These are phyloP conservation scores for Amiota minor DNA, from an alignment of 2,888 invertebrate genomes.

Conservation along the genomic window DNA sequence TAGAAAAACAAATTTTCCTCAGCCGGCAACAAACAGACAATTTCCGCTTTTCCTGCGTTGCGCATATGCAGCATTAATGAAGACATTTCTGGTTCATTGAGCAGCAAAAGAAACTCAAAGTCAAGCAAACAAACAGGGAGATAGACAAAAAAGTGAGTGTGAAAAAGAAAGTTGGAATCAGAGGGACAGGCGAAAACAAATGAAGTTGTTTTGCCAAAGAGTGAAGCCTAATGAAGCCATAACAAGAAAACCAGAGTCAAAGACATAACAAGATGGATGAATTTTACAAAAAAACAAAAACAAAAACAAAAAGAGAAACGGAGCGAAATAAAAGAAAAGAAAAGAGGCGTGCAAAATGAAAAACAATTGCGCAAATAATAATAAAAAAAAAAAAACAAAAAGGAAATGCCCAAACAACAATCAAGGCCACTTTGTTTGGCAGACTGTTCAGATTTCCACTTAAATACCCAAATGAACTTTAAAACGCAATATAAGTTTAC, in stretches of 20 bases:
- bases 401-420: neutral
- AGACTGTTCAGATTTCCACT: conserved; percentile 7
- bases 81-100: conserved; percentile 64
- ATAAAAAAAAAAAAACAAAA: neutral
- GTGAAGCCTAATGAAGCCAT: conserved; percentile 53
- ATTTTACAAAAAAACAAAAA: neutral
- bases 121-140: neutral
- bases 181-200: conserved; percentile 36
- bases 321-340: neutral
- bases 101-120: conserved; percentile 41
- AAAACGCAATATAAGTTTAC: conserved; percentile 5
- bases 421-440: neutral
- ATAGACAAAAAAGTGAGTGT: neutral
- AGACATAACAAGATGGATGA: conserved; percentile 34
- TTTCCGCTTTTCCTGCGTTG: conserved; percentile 46
- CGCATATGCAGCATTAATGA: conserved; percentile 63
- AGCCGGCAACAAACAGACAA: conserved; percentile 15
- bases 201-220: conserved; percentile 26
- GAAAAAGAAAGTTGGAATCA: neutral
- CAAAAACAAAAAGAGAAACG: no score
- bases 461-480: conserved; percentile 8
- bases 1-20: neutral
- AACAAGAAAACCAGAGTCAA: neutral
- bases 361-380: conserved; percentile 2
- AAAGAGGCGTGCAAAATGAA: conserved; percentile 10